These are phyloP conservation scores for Pseudococcus jackbeardsleyi DNA, from an alignment of 2,888 invertebrate species.

Conservation along the genomic window DNA sequence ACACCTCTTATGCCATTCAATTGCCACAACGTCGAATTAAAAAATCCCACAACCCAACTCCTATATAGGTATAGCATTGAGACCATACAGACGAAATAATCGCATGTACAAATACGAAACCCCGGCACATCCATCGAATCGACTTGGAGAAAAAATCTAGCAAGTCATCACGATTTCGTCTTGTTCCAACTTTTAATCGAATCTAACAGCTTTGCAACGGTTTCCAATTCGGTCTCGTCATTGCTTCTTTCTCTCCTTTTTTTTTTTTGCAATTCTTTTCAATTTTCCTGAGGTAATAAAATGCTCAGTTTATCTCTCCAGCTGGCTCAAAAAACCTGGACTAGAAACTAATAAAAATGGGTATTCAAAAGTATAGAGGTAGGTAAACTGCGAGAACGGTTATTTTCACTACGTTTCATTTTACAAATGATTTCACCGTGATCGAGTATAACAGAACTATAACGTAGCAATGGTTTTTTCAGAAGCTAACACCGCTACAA, in stretches of 20 bases:
- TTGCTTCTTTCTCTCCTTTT: neutral
- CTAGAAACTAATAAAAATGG: too few species aligned
- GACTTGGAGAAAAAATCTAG: neutral
- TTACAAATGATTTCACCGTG: neutral
- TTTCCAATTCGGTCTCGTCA: constrained; percentile 8
- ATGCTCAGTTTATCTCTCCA: too few species aligned
- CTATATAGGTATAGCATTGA: neutral
- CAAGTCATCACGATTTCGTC: constrained; percentile 22
- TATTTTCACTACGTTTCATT: constrained; percentile 8
- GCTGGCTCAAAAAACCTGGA: too few species aligned
- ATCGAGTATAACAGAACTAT: neutral
- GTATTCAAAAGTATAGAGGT: too few species aligned
- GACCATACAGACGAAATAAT: neutral
- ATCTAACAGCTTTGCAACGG: constrained; percentile 18
- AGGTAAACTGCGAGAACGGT: neutral
- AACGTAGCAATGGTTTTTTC: neutral
- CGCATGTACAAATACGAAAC: neutral
- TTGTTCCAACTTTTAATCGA: constrained; percentile 27
- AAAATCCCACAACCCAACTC: constrained; percentile 5
- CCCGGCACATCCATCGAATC: neutral
- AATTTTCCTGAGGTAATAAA: neutral
- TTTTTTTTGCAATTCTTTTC: neutral
- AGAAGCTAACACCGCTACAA: neutral
- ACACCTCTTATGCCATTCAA: constrained; percentile 25
- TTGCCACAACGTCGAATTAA: constrained; percentile 12